A percentile compares a stretch with the other conserved stretches of the same genome.
Conservation (phyloP, 2,888 invertebrate species). For the Gymnosoma rotundatum region DNA sequence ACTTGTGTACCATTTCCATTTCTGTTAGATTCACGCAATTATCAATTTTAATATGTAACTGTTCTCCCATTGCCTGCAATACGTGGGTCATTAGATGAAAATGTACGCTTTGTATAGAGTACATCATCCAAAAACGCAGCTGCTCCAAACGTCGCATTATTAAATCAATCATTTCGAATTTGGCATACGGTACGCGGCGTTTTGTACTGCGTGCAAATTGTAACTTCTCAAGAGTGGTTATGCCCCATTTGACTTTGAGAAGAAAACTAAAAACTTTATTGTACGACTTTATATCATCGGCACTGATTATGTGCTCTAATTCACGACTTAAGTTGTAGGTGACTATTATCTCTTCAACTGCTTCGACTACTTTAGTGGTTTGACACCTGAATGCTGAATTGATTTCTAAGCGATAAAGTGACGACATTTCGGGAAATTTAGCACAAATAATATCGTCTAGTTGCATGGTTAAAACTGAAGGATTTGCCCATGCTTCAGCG, state of each 20-base stretch:
- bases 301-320: conserved; percentile 77
- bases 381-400: conserved; percentile 73
- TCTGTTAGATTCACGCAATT: conserved; percentile 77
- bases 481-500: conserved; percentile 82
- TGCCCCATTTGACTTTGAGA: conserved; percentile 84
- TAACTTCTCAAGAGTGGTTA: conserved; percentile 83
- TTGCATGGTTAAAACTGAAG: conserved; percentile 82
- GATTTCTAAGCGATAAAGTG: conserved; percentile 76
- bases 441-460: conserved; percentile 83
- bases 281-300: conserved; percentile 76
- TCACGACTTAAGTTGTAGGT: conserved; percentile 76
- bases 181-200: conserved; percentile 73
- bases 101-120: conserved; percentile 83
- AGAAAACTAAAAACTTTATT: conserved; percentile 83
- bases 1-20: conserved; percentile 78
- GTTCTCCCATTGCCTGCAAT: conserved; percentile 80
- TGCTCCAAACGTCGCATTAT: conserved; percentile 83
- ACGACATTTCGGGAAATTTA: conserved; percentile 80
- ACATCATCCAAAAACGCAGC: conserved; percentile 84
- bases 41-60: conserved; percentile 77
- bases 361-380: conserved; percentile 77
- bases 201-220: conserved; percentile 78
- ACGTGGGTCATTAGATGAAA: conserved; percentile 83
- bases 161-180: conserved; percentile 77
- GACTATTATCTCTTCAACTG: conserved; percentile 77